Evolutionary conservation across 2,797 vertebrate genomes (phyloP).

Genomic region (Acipenser transmontanus): DNA sequence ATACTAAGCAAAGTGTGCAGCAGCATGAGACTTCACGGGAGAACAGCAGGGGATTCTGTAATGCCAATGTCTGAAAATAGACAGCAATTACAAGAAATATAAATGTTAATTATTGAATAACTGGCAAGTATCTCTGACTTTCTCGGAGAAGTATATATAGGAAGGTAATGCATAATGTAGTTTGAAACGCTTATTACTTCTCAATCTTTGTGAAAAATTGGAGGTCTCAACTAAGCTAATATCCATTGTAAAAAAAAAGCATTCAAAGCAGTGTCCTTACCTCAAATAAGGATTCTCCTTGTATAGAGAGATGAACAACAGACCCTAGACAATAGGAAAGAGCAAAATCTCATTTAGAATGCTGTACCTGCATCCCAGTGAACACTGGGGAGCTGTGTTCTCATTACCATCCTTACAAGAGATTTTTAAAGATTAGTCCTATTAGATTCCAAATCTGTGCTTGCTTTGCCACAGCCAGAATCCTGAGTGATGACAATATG

Average conservation of each 20-base stretch:
- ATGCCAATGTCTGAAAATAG: neutral
- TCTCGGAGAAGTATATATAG: conserved; percentile 2
- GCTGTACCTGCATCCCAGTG: conserved; percentile 9
- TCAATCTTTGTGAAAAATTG: conserved; percentile 1
- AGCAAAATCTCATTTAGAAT: conserved; percentile 10
- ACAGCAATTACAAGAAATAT: neutral
- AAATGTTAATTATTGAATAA: neutral
- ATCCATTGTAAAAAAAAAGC: conserved; percentile 12
- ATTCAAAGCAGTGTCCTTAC: conserved; percentile 11
- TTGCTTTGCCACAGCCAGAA: no score
- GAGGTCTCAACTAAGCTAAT: conserved; percentile 11
- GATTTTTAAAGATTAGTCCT: neutral
- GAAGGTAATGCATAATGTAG: neutral
- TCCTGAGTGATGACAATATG: no score
- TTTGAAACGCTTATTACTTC: neutral
- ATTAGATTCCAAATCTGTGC: no score
- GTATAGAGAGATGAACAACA: conserved; percentile 19
- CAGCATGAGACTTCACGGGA: no score
- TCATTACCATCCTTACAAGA: neutral
- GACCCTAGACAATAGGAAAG: conserved; percentile 3
- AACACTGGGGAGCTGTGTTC: neutral
- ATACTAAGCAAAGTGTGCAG: no score
- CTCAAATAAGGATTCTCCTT: conserved; percentile 8
- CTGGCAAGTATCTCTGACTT: neutral
- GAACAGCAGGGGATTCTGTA: neutral